Percentiles rank a stretch among this genome's conserved stretches.
Evolutionary conservation across 1,140 invertebrate genomes (phyloP).

Genomic region (Drosophila fuyamai): DNA sequence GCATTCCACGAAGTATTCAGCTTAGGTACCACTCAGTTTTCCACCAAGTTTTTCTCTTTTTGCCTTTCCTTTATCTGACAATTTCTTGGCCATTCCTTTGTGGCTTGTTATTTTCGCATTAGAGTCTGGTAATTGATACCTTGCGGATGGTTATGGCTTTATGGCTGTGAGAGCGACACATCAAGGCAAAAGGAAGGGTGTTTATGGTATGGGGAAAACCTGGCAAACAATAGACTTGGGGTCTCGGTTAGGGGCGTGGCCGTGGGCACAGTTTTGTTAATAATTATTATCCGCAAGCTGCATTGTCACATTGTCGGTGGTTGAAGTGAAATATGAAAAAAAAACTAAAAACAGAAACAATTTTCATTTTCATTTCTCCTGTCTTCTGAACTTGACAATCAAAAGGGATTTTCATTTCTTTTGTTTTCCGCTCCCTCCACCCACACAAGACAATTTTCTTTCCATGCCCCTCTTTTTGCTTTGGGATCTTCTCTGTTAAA

Average conservation of each 20-base stretch:
- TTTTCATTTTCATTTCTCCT: slow-evolving; percentile 69
- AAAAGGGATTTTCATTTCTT: slow-evolving; percentile 73
- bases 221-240: slow-evolving; percentile 54
- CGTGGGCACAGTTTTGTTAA: slow-evolving; percentile 57
- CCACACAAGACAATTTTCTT: slow-evolving; percentile 27
- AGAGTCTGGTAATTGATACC: slow-evolving; percentile 79
- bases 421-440: slow-evolving; percentile 25
- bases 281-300: slow-evolving; percentile 66
- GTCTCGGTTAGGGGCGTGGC: slow-evolving; percentile 34
- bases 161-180: slow-evolving; percentile 45
- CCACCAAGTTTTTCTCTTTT: background rate
- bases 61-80: slow-evolving; percentile 34
- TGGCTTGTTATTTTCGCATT: slow-evolving; percentile 78
- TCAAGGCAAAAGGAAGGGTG: slow-evolving; percentile 24
- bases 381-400: slow-evolving; percentile 74
- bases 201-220: slow-evolving; percentile 13
- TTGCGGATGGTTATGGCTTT: slow-evolving; percentile 48
- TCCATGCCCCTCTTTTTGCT: slow-evolving; percentile 18
- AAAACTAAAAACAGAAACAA: slow-evolving; percentile 3
- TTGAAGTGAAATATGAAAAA: slow-evolving; percentile 28
- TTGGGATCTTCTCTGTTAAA: slow-evolving; percentile 41
- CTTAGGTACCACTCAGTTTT: slow-evolving; percentile 12
- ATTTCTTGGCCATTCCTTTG: slow-evolving; percentile 57
- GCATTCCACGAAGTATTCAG: slow-evolving; percentile 1
- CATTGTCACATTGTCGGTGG: slow-evolving; percentile 54